These are phyloP conservation scores for Erinaceus europaeus DNA, from an alignment of 2,113 vertebrate genomes.

Conservation along the genomic window DNA sequence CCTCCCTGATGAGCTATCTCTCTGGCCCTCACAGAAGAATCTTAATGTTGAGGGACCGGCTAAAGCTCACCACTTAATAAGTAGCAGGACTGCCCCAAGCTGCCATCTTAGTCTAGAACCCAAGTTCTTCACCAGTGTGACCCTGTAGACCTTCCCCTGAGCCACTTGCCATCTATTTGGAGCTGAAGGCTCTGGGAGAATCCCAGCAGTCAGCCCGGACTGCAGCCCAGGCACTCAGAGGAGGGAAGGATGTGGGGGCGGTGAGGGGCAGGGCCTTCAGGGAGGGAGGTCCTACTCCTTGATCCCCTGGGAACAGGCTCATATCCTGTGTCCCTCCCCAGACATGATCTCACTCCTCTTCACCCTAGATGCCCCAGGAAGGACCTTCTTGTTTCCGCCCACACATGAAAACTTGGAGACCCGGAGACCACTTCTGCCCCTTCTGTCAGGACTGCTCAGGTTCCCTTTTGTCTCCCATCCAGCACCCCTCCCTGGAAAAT, in stretches of 20 bases:
- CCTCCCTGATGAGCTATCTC: neutral
- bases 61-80: neutral
- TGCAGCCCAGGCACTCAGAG: neutral
- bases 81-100: neutral
- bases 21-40: neutral
- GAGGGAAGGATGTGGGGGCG: neutral
- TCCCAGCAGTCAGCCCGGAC: neutral
- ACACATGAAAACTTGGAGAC: neutral
- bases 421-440: neutral
- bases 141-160: neutral
- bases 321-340: constrained; percentile 43
- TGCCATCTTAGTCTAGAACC: neutral
- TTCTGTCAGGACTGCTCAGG: neutral
- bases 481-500: too few relatives aligned
- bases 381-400: constrained; percentile 27
- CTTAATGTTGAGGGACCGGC: neutral
- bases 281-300: neutral
- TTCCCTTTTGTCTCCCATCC: neutral
- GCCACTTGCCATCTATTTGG: neutral
- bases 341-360: constrained; percentile 41
- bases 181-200: neutral
- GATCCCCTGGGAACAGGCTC: neutral
- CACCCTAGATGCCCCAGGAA: neutral
- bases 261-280: neutral
- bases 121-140: neutral